Evolutionary conservation across 2,888 invertebrate genomes (phyloP).

Genomic region (Eumacrocentrus americanus): DNA sequence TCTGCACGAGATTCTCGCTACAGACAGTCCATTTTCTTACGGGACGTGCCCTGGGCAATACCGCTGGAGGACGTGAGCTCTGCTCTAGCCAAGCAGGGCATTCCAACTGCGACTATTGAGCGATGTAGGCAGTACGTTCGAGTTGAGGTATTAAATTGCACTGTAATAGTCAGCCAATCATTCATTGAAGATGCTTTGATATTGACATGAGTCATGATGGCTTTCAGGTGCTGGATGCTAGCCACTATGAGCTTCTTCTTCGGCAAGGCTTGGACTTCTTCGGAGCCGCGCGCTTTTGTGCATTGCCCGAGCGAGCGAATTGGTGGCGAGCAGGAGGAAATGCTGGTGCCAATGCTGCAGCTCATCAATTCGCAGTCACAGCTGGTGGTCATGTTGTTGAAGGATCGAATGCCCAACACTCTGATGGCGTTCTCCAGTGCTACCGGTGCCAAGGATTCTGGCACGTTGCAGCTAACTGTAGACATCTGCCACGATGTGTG

Average conservation of each 20-base stretch:
- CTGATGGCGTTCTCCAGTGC: constrained; percentile 63
- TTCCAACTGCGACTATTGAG: constrained; percentile 58
- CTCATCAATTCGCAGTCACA: constrained; percentile 23
- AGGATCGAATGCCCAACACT: constrained; percentile 43
- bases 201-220: not conserved
- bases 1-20: constrained; percentile 58
- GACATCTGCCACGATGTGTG: constrained; percentile 62
- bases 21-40: constrained; percentile 59
- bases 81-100: constrained; percentile 61
- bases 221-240: constrained; percentile 60
- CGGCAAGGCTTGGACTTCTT: constrained; percentile 64
- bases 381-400: constrained; percentile 18
- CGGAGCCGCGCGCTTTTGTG: constrained; percentile 60
- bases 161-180: not conserved
- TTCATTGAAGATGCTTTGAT: not conserved
- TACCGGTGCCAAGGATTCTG: constrained; percentile 66
- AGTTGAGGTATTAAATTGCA: constrained; percentile 62
- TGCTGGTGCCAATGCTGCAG: constrained; percentile 32
- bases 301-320: constrained; percentile 55
- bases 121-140: constrained; percentile 59
- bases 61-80: constrained; percentile 62
- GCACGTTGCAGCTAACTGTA: constrained; percentile 64
- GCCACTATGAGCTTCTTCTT: constrained; percentile 60
- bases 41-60: constrained; percentile 64
- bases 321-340: constrained; percentile 47